Conservation (phyloP, 1,140 invertebrate genomes). For the Lutraria rhynchaena region DNA sequence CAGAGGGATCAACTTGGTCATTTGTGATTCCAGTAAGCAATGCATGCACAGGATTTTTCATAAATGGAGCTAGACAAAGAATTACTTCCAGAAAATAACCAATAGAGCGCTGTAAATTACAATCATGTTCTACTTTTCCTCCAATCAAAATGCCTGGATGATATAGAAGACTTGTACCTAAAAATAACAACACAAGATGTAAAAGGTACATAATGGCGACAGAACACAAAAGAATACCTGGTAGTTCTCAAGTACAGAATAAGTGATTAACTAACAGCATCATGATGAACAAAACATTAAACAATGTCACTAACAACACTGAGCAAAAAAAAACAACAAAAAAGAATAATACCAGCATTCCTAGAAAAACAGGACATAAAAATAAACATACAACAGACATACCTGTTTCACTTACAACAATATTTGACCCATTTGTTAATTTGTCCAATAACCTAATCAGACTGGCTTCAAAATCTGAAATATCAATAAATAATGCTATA, state of each 20-base stretch:
- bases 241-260: too few relatives aligned
- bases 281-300: too few relatives aligned
- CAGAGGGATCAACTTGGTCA: conserved; percentile 85
- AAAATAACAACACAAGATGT: too few relatives aligned
- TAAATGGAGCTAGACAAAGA: conserved; percentile 95
- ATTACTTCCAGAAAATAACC: conserved; percentile 96
- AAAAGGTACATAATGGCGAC: too few relatives aligned
- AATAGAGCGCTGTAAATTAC: conserved; percentile 91
- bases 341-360: too few relatives aligned
- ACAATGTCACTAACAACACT: too few relatives aligned
- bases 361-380: too few relatives aligned
- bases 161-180: conserved; percentile 91
- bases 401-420: conserved; percentile 96
- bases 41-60: conserved; percentile 92
- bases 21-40: conserved; percentile 95
- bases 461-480: conserved; percentile 94
- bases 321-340: too few relatives aligned
- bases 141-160: conserved; percentile 94
- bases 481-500: conserved; percentile 62
- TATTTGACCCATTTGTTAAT: conserved; percentile 95
- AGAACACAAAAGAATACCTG: too few relatives aligned
- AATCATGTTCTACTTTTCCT: conserved; percentile 93
- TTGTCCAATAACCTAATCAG: conserved; percentile 95
- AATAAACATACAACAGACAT: conserved; percentile 25
- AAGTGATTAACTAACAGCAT: too few relatives aligned